These are phyloP conservation scores for Muraenolepis orangiensis DNA, from an alignment of 2,797 vertebrate genomes.

Conservation along the genomic window DNA sequence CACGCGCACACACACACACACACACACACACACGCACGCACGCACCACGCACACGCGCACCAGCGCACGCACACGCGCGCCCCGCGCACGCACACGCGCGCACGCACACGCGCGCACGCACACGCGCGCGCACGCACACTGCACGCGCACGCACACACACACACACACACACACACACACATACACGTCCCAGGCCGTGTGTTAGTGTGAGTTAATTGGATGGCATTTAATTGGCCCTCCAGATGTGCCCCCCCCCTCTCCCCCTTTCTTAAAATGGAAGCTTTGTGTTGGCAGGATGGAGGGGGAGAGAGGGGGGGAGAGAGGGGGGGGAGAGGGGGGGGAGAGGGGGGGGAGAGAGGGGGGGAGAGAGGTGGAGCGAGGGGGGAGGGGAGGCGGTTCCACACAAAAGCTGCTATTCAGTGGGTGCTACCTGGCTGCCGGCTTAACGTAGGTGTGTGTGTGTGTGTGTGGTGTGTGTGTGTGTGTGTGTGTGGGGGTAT, in stretches of 20 bases:
- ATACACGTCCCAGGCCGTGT: background rate
- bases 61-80: no score
- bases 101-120: background rate
- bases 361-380: no score
- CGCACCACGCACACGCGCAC: conserved; percentile 7
- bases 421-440: background rate
- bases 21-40: conserved; percentile 1
- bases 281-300: background rate
- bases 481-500: background rate
- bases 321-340: no score
- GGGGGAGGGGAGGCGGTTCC: background rate
- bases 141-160: conserved; percentile 5
- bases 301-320: no score
- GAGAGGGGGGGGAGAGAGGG: no score
- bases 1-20: conserved; percentile 11
- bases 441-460: background rate
- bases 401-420: conserved; percentile 1
- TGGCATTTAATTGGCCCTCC: conserved; percentile 5
- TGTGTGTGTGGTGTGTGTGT: conserved; percentile 1
- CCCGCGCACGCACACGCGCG: background rate
- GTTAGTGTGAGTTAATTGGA: conserved; percentile 3
- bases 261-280: background rate
- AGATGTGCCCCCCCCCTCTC: background rate
- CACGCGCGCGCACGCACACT: conserved; percentile 1
- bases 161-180: background rate